Conservation (phyloP, 2,888 invertebrate genomes). For the Psylliodes chrysocephalus region DNA sequence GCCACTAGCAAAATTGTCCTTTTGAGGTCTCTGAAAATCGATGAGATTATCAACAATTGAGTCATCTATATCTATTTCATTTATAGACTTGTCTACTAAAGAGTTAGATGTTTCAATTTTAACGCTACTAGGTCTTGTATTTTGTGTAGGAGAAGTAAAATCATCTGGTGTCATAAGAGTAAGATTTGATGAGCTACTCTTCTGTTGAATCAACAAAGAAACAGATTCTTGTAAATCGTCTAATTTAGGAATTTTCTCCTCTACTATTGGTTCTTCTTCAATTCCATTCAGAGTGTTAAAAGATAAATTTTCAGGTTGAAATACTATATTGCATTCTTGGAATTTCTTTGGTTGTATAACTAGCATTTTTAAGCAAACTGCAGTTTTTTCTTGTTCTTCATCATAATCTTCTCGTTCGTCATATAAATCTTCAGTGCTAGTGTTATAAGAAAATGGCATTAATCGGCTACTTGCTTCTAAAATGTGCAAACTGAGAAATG, state of each 20-base stretch:
- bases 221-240: conserved; percentile 61
- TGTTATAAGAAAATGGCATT: conserved; percentile 62
- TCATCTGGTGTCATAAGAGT: conserved; percentile 91
- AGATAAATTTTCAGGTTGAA: conserved; percentile 55
- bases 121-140: conserved; percentile 58
- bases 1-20: conserved; percentile 74
- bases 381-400: conserved; percentile 66
- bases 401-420: conserved; percentile 67
- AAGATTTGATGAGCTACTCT: conserved; percentile 61
- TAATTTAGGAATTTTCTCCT: conserved; percentile 56
- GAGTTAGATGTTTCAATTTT: conserved; percentile 43
- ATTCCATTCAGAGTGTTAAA: conserved; percentile 40
- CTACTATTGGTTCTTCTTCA: conserved; percentile 32
- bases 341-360: conserved; percentile 89
- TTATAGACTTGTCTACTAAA: background rate
- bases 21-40: conserved; percentile 56
- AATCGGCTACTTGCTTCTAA: conserved; percentile 76
- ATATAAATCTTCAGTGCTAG: conserved; percentile 69
- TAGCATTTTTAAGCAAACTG: conserved; percentile 72
- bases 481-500: conserved; percentile 90
- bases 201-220: conserved; percentile 59
- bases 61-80: conserved; percentile 40
- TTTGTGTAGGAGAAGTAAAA: conserved; percentile 72
- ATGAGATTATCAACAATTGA: conserved; percentile 54
- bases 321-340: conserved; percentile 71